These are phyloP conservation scores for Plebejus argus DNA, from an alignment of 2,888 invertebrate species.

Conservation along the genomic window DNA sequence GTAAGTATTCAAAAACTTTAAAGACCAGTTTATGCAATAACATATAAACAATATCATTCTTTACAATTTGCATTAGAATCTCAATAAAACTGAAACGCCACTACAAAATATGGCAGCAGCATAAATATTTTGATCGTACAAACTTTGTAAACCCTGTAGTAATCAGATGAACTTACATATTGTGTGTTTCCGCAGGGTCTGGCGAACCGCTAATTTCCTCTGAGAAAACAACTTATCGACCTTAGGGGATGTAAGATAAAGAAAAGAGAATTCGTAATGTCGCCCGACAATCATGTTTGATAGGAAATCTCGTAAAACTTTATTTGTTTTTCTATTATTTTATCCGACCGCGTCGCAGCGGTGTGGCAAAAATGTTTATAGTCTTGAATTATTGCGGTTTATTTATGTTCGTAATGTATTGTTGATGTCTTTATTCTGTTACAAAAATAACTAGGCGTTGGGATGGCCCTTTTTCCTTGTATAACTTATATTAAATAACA, in stretches of 20 bases:
- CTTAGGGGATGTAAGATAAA: slow-evolving; percentile 47
- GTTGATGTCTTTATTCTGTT: background rate
- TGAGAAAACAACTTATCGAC: slow-evolving; percentile 51
- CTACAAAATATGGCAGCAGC: background rate
- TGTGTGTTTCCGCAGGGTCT: slow-evolving; percentile 15
- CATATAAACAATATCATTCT: too few species aligned
- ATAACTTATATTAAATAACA: background rate
- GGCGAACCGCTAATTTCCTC: slow-evolving; percentile 51
- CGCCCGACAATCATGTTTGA: slow-evolving; percentile 45
- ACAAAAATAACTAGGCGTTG: background rate
- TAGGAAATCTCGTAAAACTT: slow-evolving; percentile 49
- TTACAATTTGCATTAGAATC: too few species aligned
- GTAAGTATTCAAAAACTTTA: too few species aligned
- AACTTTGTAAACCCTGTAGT: background rate
- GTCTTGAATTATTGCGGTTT: slow-evolving; percentile 13
- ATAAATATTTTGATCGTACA: background rate
- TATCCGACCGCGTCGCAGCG: slow-evolving; percentile 27
- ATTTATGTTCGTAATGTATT: slow-evolving; percentile 1
- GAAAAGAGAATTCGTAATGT: slow-evolving; percentile 45
- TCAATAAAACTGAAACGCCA: background rate
- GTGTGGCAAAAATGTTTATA: slow-evolving; percentile 23
- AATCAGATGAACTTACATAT: slow-evolving; percentile 20
- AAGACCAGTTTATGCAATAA: too few species aligned
- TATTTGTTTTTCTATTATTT: slow-evolving; percentile 42
- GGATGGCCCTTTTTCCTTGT: background rate